These are phyloP conservation scores for Chironomus tepperi DNA, from an alignment of 1,140 invertebrate genomes.

Conservation along the genomic window DNA sequence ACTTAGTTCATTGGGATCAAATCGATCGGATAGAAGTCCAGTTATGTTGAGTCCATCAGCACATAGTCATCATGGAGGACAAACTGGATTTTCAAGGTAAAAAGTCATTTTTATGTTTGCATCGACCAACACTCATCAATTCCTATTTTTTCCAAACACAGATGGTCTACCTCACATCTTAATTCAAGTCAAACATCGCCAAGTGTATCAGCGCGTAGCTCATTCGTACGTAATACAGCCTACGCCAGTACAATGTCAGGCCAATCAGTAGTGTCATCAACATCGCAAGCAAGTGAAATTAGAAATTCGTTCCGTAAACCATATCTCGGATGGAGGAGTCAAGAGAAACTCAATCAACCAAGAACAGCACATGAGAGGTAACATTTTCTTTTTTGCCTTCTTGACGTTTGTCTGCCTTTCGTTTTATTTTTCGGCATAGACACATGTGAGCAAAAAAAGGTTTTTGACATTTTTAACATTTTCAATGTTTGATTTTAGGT, in stretches of 20 bases:
- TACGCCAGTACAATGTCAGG: constrained; percentile 37
- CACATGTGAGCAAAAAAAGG: background rate
- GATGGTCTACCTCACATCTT: constrained; percentile 78
- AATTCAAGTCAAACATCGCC: constrained; percentile 61
- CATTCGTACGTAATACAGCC: constrained; percentile 36
- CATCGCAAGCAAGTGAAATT: constrained; percentile 28
- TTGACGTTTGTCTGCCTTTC: no score
- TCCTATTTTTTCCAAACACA: constrained; percentile 43
- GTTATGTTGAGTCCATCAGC: constrained; percentile 38
- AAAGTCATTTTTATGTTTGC: background rate
- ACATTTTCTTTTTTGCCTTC: constrained; percentile 11
- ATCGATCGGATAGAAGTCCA: constrained; percentile 39
- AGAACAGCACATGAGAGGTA: constrained; percentile 74
- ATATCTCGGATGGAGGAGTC: constrained; percentile 82
- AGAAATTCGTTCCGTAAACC: constrained; percentile 58
- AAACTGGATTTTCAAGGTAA: constrained; percentile 29
- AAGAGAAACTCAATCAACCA: constrained; percentile 66
- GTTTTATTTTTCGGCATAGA: background rate
- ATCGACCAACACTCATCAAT: background rate
- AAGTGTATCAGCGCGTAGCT: constrained; percentile 42
- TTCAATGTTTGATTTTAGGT: constrained; percentile 36
- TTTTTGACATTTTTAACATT: background rate
- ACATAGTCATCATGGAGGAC: constrained; percentile 39
- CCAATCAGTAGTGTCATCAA: constrained; percentile 29
- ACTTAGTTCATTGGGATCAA: constrained; percentile 53